phyloP scores from a whole-genome alignment of 2,113 vertebrate genomes.

The Zosterops japonicus region DNA sequence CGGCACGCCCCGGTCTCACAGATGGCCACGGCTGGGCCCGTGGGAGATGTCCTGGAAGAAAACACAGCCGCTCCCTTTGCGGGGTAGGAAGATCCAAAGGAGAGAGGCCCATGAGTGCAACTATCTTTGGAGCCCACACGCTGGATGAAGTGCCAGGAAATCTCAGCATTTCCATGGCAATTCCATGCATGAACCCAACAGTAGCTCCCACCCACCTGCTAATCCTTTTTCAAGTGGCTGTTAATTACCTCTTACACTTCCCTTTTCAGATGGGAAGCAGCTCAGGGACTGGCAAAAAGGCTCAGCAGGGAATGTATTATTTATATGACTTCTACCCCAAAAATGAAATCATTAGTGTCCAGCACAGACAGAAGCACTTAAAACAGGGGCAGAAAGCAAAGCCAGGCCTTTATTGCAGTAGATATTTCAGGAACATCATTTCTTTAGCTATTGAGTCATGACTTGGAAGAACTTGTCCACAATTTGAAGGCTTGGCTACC shows the following conservation, averaged over 20 bases:
- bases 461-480: background rate
- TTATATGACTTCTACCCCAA: background rate
- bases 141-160: conserved; percentile 57
- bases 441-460: background rate
- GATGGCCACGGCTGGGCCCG: background rate
- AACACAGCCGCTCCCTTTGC: background rate
- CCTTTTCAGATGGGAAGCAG: conserved; percentile 42
- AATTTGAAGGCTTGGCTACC: background rate
- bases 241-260: conserved; percentile 63
- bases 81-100: background rate
- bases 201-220: conserved; percentile 62
- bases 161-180: conserved; percentile 68
- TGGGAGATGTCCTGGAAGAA: background rate
- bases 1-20: background rate
- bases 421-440: background rate
- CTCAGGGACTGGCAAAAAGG: conserved; percentile 21
- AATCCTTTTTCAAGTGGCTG: conserved; percentile 57
- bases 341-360: background rate
- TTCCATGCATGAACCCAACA: conserved; percentile 55
- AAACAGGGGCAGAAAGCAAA: background rate
- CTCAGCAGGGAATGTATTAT: conserved; percentile 39
- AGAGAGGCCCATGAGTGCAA: conserved; percentile 28
- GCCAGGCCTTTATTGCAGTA: background rate
- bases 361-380: conserved; percentile 3
- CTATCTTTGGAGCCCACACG: conserved; percentile 58